Base-by-base conservation (phyloP, 1,140 invertebrate species). In the Galleria mellonella region DNA sequence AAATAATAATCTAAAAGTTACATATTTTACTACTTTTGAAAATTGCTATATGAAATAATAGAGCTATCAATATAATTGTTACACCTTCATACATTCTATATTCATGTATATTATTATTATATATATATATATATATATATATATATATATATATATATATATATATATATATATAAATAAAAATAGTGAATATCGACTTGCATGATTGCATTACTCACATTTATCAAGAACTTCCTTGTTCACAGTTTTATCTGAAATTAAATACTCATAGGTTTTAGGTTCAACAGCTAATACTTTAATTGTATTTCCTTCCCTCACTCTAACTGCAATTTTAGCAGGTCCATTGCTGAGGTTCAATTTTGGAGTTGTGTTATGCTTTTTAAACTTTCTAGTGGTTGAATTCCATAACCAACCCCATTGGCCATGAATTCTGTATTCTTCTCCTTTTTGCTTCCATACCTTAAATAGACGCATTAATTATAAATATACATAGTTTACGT, bases 371-470 rank as follows among this genome's bases (percentile, higher is more conserved):
- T 60, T 61, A 37, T 73, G 61, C 44, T 78, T 85, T 55, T 85
- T 83, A 54, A 68, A 79, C 63, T 86, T 87, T 50, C 91, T 87
- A 44, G 90, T 91, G 1, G 90, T 78, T 0, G 95, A 94, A 17
- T 96, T 87, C 97, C 97, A 99, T 9, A 94, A 74, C 97, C 97
- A 99, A 5, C 97, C 97, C 91, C 96, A 97, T 62, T 96, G 93
- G 0, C 96, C 96, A 65, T 97, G 96, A 13, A 98, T 92, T 56
- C 98, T 88, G 75, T 98, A 99, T 70, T 99, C 97, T 83, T 99
- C 98, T 4, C 97, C 98, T 86, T 97, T 98, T 85, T 98, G 96
- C 73, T 99, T 99, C 94, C 95, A 97, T 9, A 95, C 90, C 84
- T 87, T 32, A 40, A 52, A 66, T n/a, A n/a, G n/a, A n/a, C n/a